Evolutionary conservation across 2,113 vertebrate species (phyloP).

Genomic region (Brachypteracias leptosomus): DNA sequence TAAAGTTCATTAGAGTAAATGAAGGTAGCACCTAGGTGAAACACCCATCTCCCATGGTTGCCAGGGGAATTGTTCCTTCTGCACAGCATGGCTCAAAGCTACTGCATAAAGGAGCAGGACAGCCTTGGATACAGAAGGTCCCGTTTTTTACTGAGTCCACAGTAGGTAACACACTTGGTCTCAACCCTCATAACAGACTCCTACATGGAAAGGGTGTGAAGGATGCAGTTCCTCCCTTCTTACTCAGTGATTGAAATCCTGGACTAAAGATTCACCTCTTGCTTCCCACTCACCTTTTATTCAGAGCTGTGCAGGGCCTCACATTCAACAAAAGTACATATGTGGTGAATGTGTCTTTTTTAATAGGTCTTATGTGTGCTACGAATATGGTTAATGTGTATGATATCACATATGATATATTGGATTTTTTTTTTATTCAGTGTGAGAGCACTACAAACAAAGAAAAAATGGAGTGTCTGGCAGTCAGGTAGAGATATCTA

Average conservation of each 20-base stretch:
- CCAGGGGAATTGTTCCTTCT: neutral
- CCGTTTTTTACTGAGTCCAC: neutral
- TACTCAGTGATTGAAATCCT: neutral
- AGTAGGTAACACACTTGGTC: accelerated
- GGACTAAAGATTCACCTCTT: neutral
- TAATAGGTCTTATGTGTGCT: neutral
- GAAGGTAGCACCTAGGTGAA: neutral
- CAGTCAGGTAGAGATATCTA: neutral
- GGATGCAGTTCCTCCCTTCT: neutral
- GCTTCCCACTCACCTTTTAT: neutral
- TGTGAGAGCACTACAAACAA: neutral
- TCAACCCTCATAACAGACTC: neutral
- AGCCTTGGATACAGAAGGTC: neutral
- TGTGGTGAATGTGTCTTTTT: accelerated
- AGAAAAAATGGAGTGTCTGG: neutral
- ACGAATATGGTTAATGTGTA: neutral
- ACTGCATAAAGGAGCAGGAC: neutral
- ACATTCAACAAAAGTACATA: neutral
- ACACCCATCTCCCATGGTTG: neutral
- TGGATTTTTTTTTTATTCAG: neutral
- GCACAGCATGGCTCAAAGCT: neutral
- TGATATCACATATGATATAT: too few species aligned
- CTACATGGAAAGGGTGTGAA: neutral
- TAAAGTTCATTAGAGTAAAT: neutral
- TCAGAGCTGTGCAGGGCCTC: accelerated